A percentile compares a stretch with the other conserved stretches of the same genome.
These are phyloP conservation scores for Phengaris arion DNA, from an alignment of 2,888 invertebrate species.

Conservation along the genomic window DNA sequence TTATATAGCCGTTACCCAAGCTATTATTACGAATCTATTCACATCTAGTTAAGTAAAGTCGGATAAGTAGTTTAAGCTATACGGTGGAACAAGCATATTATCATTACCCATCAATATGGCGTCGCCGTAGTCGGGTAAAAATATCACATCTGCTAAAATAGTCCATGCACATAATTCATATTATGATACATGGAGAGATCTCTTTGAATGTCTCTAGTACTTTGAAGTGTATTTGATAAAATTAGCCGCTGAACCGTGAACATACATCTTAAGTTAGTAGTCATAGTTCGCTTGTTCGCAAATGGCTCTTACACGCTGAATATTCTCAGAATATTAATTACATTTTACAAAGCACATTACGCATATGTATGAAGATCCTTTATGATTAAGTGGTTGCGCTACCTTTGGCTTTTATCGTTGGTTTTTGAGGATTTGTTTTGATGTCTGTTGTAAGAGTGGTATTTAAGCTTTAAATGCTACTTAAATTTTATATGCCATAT, in stretches of 20 bases:
- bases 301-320: slow-evolving; percentile 21
- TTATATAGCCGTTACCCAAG: no score
- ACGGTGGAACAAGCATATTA: no score
- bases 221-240: slow-evolving; percentile 45
- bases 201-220: slow-evolving; percentile 37
- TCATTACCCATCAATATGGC: no score
- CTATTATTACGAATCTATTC: no score
- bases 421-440: slow-evolving; percentile 8
- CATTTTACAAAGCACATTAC: not conserved
- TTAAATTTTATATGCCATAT: no score
- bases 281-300: slow-evolving; percentile 31
- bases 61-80: no score
- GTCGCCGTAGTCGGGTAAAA: not conserved
- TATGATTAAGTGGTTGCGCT: not conserved
- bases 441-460: not conserved
- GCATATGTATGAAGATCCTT: not conserved
- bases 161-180: not conserved
- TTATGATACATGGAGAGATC: slow-evolving; percentile 22
- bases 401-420: not conserved
- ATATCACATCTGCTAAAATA: not conserved
- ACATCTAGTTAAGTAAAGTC: no score
- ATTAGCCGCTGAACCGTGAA: slow-evolving; percentile 43
- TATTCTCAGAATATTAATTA: slow-evolving; percentile 16
- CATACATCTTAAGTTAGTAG: slow-evolving; percentile 25
- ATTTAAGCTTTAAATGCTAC: no score